A percentile compares a stretch with the other conserved stretches of the same genome.
phyloP scores from a whole-genome alignment of 2,888 invertebrate genomes.

The Lissocephala sabroskyi region DNA sequence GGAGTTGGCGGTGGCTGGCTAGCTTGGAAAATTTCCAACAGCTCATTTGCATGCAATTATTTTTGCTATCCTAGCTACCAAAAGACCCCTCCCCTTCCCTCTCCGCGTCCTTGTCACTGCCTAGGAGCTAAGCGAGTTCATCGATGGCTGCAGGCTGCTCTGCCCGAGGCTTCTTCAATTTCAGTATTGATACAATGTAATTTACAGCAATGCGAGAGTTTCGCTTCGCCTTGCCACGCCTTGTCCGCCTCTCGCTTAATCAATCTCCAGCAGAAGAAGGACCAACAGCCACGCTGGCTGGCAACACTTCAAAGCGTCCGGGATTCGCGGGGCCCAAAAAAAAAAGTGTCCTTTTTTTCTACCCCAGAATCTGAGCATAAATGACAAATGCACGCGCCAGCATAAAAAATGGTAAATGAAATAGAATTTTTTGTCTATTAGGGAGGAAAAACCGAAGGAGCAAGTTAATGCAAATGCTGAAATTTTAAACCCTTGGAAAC shows the following conservation, averaged over 20 bases:
- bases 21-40: too few species aligned
- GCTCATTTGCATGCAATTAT: slow-evolving; percentile 56
- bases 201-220: slow-evolving; percentile 22
- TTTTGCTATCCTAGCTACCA: slow-evolving; percentile 6
- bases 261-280: too few species aligned
- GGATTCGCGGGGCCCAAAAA: neutral
- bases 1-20: too few species aligned
- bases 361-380: slow-evolving; percentile 24
- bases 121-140: too few species aligned
- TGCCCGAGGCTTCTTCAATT: slow-evolving; percentile 30
- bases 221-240: neutral
- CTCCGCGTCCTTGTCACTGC: too few species aligned
- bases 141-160: too few species aligned
- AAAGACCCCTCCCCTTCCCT: neutral
- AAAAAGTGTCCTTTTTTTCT: neutral
- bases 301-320: too few species aligned
- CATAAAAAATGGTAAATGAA: slow-evolving; percentile 51
- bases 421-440: slow-evolving; percentile 14
- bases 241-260: too few species aligned
- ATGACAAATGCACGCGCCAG: slow-evolving; percentile 49
- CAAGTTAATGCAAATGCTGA: slow-evolving; percentile 54
- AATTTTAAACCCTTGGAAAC: slow-evolving; percentile 66
- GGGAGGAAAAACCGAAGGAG: neutral
- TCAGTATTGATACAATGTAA: slow-evolving; percentile 49
- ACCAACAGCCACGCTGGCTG: too few species aligned